Conservation (phyloP, 1,140 invertebrate species). For the Drosophila rhopaloa region DNA sequence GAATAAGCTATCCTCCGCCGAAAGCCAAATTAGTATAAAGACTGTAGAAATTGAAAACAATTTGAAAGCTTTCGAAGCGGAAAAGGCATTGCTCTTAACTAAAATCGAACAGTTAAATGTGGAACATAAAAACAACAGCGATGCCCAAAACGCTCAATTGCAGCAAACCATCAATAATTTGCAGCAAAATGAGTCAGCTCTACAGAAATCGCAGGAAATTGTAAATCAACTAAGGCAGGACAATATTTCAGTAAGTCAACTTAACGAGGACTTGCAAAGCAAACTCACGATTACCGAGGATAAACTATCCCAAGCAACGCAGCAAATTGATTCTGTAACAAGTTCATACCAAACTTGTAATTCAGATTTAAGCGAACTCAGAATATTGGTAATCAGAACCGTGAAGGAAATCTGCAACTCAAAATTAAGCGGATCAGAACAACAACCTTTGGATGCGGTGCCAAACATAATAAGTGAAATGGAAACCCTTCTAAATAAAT, state of each 20-base stretch:
- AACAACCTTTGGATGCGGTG: conserved; percentile 58
- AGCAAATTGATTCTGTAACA: conserved; percentile 34
- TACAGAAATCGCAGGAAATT: conserved; percentile 25
- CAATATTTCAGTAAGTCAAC: conserved; percentile 11
- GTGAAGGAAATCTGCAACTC: conserved; percentile 59
- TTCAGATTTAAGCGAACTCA: conserved; percentile 34
- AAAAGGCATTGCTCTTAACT: conserved; percentile 17
- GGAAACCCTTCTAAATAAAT: conserved; percentile 82
- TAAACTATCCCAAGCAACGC: conserved; percentile 41
- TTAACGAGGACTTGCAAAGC: conserved; percentile 36
- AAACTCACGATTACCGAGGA: conserved; percentile 35
- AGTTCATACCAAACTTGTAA: conserved; percentile 30
- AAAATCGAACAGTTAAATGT: conserved; percentile 18
- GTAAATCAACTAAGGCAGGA: conserved; percentile 36
- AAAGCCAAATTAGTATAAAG: conserved; percentile 14
- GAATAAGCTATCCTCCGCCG: conserved; percentile 9
- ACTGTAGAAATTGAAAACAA: conserved; percentile 9
- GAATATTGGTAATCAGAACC: conserved; percentile 57
- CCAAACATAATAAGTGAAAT: conserved; percentile 87
- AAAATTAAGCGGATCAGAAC: conserved; percentile 48
- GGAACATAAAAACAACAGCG: conserved; percentile 20
- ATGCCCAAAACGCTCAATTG: conserved; percentile 15
- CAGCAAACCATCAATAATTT: conserved; percentile 19
- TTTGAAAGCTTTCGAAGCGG: conserved; percentile 22
- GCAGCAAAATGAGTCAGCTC: conserved; percentile 26